phyloP scores from a whole-genome alignment of 2,113 vertebrate genomes.

The Dissostichus mawsoni region DNA sequence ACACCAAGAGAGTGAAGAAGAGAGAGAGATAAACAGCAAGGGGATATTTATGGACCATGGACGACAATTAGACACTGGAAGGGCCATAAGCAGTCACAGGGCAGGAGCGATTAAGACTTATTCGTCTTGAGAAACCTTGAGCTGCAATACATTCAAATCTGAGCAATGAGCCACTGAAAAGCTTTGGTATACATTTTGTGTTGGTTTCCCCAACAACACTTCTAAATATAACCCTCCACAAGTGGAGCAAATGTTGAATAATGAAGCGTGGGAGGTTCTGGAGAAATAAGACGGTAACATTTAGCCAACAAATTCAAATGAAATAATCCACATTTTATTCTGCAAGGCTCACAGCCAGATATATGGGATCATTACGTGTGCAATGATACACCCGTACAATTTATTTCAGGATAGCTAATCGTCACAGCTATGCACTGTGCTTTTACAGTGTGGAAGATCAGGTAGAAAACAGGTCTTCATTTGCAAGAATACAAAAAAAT shows the following conservation, averaged over 20 bases:
- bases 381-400: background rate
- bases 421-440: too few species aligned
- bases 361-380: slow-evolving; percentile 12
- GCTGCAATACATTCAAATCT: slow-evolving; percentile 9
- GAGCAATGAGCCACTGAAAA: slow-evolving; percentile 15
- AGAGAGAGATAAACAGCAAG: background rate
- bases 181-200: slow-evolving; percentile 38
- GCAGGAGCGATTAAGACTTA: slow-evolving; percentile 9
- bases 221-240: slow-evolving; percentile 72
- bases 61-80: background rate
- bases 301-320: slow-evolving; percentile 21
- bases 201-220: slow-evolving; percentile 74
- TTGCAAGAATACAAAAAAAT: background rate
- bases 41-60: background rate
- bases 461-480: background rate
- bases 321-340: slow-evolving; percentile 22
- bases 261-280: slow-evolving; percentile 53
- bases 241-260: slow-evolving; percentile 79
- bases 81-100: background rate
- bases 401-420: too few species aligned
- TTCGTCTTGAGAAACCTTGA: background rate
- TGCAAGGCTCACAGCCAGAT: slow-evolving; percentile 6
- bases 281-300: slow-evolving; percentile 41
- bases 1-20: slow-evolving; percentile 2
- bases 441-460: background rate